A percentile compares a stretch with the other conserved stretches of the same genome.
Evolutionary conservation across 1,140 invertebrate species (phyloP).

Genomic region (Eupeodes corollae): DNA sequence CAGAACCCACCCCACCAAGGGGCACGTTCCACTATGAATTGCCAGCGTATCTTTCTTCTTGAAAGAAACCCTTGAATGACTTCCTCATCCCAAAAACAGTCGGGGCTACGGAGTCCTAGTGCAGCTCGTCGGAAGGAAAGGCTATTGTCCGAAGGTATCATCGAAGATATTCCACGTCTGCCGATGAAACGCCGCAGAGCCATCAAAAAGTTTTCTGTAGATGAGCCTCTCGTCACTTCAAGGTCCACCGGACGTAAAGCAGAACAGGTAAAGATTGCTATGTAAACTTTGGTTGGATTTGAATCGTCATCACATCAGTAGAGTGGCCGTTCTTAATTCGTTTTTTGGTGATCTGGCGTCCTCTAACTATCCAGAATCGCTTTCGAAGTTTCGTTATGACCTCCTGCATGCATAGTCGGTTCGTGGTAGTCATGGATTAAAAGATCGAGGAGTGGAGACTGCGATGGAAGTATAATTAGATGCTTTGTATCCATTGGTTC

Average conservation of each 20-base stretch:
- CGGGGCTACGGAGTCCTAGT: neutral
- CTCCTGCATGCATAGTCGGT: neutral
- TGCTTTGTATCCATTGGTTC: too few species aligned
- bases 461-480: too few species aligned
- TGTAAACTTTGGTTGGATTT: constrained; percentile 30
- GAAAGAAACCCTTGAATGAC: too few species aligned
- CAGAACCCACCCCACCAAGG: too few species aligned
- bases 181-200: too few species aligned
- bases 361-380: neutral
- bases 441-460: too few species aligned
- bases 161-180: too few species aligned
- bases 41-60: too few species aligned
- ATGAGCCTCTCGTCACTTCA: constrained; percentile 24
- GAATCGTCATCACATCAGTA: neutral
- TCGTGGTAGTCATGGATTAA: neutral
- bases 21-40: neutral
- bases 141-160: constrained; percentile 19
- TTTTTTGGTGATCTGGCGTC: neutral
- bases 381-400: too few species aligned
- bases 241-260: constrained; percentile 24
- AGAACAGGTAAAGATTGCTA: constrained; percentile 22
- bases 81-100: neutral
- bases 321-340: neutral
- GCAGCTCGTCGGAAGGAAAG: neutral
- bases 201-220: constrained; percentile 22